Evolutionary conservation across 2,888 invertebrate genomes (phyloP), one percentile per base, ranked within the genome.

Genomic region (Atethmia centrago): DNA sequence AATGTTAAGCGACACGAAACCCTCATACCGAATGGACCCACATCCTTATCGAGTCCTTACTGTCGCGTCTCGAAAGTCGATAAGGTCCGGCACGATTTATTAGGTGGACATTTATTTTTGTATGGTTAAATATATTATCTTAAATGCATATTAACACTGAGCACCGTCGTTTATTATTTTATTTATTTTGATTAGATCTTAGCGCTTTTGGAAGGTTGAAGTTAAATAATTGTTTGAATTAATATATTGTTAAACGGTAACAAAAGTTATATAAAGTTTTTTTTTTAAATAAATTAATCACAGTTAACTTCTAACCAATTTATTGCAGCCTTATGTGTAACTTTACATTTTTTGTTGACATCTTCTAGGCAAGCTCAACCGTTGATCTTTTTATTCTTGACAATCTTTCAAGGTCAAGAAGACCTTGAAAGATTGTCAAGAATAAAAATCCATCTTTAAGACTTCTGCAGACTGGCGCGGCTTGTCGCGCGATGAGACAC

Each of bases 141-240:
- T 95, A 95, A 96, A 96, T 94, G 94, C 94, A 92, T 95, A 95
- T 95, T 95, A 95, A 95, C 94, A 95, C 92, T 92, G 94, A 94
- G 93, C 95, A 94, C 91, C 86, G 90, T 92, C 93, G 91, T 94
- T 94, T 93, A 90, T 93, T 92, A 91, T 91, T 91, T 89, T 89
- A 90, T 91, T 93, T 91, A 90, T 92, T 93, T 91, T 88, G 91
- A 91, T 92, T 88, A 88, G 89, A 89, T 90, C 81, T 79, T 77
- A 80, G 79, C 75, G 74, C 71, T 79, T 85, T 83, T 75, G 67
- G 67, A 56, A 65, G 71, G 72, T 73, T 71, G n/a, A 70, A 77
- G 80, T 81, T 82, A 78, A 85, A 73, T 82, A 77, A 82, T 76
- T 76, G 55, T 68, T 74, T 74, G 25, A 58, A 71, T 73, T 74